Evolutionary conservation across 2,888 invertebrate species (phyloP).

Genomic region (Pandemis heparana): DNA sequence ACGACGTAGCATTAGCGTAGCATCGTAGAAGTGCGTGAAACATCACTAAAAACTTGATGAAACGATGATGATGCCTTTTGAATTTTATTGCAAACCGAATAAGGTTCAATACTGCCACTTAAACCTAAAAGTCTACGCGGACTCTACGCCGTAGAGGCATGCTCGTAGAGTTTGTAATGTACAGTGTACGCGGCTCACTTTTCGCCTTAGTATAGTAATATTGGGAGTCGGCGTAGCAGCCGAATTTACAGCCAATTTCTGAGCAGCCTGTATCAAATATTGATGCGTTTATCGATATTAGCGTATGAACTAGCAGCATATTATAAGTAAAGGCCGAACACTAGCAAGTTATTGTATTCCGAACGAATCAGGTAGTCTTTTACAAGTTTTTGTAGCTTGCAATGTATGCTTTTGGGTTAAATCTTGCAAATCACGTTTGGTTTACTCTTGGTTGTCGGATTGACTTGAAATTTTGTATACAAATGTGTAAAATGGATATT

Average conservation of each 20-base stretch:
- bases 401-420: too few species aligned
- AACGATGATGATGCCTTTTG: too few species aligned
- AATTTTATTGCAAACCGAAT: too few species aligned
- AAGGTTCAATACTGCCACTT: too few species aligned
- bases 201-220: neutral
- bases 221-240: neutral
- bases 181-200: neutral
- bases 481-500: too few species aligned
- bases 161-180: neutral
- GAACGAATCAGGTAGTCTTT: too few species aligned
- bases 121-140: neutral
- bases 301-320: neutral
- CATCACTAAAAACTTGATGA: neutral
- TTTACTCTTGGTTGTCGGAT: too few species aligned
- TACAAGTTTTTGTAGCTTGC: too few species aligned
- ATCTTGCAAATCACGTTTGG: too few species aligned
- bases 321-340: too few species aligned
- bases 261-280: neutral
- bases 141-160: neutral
- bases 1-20: constrained; percentile 18
- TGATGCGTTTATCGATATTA: neutral
- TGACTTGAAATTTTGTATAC: too few species aligned
- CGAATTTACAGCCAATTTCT: neutral
- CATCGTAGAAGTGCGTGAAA: constrained; percentile 9
- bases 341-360: neutral